Conservation (phyloP, 2,113 vertebrate genomes). For the Cnemophilus loriae region DNA sequence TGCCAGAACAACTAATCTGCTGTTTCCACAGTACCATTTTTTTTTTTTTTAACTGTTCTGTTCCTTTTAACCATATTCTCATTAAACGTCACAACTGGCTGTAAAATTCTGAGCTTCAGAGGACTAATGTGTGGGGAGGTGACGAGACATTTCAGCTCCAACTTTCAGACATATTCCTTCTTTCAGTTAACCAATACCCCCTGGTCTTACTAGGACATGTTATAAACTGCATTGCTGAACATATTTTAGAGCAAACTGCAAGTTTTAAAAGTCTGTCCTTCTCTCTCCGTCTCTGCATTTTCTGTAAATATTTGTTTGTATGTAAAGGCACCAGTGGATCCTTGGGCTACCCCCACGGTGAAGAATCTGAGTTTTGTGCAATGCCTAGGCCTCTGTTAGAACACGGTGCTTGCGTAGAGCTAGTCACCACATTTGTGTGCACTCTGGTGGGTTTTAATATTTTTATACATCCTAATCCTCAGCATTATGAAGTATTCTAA, state of each 20-base stretch:
- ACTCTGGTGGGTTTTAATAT: constrained; percentile 59
- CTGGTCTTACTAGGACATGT: background rate
- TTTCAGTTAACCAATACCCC: constrained; percentile 10
- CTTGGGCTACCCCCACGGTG: background rate
- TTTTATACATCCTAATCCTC: constrained; percentile 58
- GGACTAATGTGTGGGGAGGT: background rate
- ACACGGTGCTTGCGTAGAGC: constrained; percentile 54
- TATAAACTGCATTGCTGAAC: constrained; percentile 14
- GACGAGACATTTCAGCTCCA: background rate
- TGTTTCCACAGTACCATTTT: background rate
- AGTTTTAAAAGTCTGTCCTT: constrained; percentile 25
- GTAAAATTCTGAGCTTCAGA: constrained; percentile 17
- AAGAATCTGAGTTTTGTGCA: constrained; percentile 38
- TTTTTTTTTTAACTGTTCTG: background rate
- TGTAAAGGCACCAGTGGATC: constrained; percentile 48
- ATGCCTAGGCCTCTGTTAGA: constrained; percentile 53
- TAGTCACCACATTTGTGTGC: constrained; percentile 51
- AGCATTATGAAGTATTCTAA: constrained; percentile 25
- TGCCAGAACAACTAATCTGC: background rate
- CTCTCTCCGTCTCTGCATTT: constrained; percentile 19
- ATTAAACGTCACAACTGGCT: background rate
- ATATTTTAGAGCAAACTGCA: background rate
- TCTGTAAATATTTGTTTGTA: constrained; percentile 59
- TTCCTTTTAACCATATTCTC: constrained; percentile 1
- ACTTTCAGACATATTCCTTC: background rate